Evolutionary conservation across 2,113 vertebrate species (phyloP).

Genomic region (Podarcis raffonei): DNA sequence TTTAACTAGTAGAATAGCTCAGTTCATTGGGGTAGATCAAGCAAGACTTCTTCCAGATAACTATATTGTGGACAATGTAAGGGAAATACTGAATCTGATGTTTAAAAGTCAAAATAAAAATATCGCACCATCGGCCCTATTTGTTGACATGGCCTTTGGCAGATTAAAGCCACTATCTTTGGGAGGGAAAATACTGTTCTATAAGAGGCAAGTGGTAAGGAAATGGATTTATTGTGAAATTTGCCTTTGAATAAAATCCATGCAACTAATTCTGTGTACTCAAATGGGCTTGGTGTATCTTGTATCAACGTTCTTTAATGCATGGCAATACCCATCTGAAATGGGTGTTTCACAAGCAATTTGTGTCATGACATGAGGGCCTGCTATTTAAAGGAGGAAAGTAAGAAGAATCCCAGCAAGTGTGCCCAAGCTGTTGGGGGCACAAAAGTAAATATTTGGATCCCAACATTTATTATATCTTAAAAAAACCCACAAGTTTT

Average conservation of each 20-base stretch:
- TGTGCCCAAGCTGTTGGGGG: background rate
- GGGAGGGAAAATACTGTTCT: background rate
- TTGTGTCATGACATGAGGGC: background rate
- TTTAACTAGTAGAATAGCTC: background rate
- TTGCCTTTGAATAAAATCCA: background rate
- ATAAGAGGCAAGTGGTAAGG: background rate
- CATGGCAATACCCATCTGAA: too few species aligned
- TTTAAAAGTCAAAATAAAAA: background rate
- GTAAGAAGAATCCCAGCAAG: background rate
- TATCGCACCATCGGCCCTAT: too few species aligned
- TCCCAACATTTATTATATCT: background rate
- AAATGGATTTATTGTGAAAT: background rate
- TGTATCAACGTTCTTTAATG: too few species aligned
- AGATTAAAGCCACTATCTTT: background rate
- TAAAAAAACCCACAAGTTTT: background rate
- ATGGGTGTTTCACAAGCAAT: background rate
- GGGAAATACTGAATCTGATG: background rate
- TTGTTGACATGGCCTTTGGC: background rate
- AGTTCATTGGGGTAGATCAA: background rate
- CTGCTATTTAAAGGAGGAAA: background rate
- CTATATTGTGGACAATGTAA: background rate
- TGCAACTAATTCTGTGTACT: background rate
- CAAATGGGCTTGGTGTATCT: background rate
- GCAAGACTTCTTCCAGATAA: background rate
- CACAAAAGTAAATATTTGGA: background rate